Conservation (phyloP, 1,140 invertebrate species). For the Lasioglossum albipes region DNA sequence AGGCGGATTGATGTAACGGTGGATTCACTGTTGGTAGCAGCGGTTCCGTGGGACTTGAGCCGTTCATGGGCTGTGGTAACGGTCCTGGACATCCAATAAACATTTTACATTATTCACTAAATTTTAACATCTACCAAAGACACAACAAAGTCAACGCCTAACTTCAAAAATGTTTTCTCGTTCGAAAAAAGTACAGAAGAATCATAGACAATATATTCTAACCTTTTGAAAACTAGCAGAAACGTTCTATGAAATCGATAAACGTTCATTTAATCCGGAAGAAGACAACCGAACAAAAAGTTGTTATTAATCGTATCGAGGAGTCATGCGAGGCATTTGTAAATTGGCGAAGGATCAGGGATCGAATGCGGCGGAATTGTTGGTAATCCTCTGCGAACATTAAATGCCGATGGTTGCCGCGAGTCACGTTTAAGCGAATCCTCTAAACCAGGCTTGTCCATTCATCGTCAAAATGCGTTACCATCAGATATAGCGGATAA, state of each 20-base stretch:
- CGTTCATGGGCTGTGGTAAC: slow-evolving; percentile 69
- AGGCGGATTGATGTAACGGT: slow-evolving; percentile 82
- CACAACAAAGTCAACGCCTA: too few relatives aligned
- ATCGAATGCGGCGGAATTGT: neutral
- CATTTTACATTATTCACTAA: too few relatives aligned
- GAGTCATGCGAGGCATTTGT: too few relatives aligned
- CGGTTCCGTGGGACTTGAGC: slow-evolving; percentile 67
- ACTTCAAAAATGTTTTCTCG: too few relatives aligned
- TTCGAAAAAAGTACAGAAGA: too few relatives aligned
- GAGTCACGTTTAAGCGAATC: slow-evolving; percentile 13
- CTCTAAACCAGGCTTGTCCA: slow-evolving; percentile 19
- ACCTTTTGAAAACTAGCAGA: too few relatives aligned
- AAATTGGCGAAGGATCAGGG: neutral
- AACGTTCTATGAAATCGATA: too few relatives aligned
- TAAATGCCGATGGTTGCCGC: slow-evolving; percentile 19
- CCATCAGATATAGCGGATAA: neutral
- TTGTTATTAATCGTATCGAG: too few relatives aligned
- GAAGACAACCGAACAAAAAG: neutral
- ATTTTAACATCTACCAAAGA: too few relatives aligned
- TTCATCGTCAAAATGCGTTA: slow-evolving; percentile 8
- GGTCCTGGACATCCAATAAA: slow-evolving; percentile 59
- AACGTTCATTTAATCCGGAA: too few relatives aligned
- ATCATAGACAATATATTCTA: too few relatives aligned
- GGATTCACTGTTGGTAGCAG: slow-evolving; percentile 67
- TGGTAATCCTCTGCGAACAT: neutral